phyloP scores from a whole-genome alignment of 1,140 invertebrate species.

The Heterodera carotae region DNA sequence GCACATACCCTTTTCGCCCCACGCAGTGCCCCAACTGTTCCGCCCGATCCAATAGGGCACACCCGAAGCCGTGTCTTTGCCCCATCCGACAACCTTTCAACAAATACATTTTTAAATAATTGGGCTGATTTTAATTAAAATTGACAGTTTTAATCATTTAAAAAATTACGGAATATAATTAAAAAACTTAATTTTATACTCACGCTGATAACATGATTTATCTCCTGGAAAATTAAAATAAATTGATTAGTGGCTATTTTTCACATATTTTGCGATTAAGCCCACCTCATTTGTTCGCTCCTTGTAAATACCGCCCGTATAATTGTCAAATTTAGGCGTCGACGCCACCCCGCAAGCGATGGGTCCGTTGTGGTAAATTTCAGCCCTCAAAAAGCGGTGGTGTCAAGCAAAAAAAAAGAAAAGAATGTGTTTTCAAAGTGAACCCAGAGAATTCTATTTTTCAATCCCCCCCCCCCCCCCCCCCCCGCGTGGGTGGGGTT shows the following conservation, averaged over 20 bases:
- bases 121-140: background rate
- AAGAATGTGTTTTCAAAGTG: too few species aligned
- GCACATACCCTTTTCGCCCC: slow-evolving; percentile 65
- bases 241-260: background rate
- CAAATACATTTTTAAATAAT: too few species aligned
- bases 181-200: background rate
- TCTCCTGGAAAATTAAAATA: background rate
- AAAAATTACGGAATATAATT: background rate
- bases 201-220: slow-evolving; percentile 25
- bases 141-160: background rate
- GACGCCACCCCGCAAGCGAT: slow-evolving; percentile 68
- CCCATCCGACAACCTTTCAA: slow-evolving; percentile 68
- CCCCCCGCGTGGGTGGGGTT: too few species aligned
- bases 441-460: slow-evolving; percentile 56
- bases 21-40: slow-evolving; percentile 68
- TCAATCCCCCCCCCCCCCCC: too few species aligned
- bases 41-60: slow-evolving; percentile 69
- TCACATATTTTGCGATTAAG: too few species aligned
- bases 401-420: too few species aligned
- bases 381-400: slow-evolving; percentile 65
- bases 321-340: slow-evolving; percentile 68
- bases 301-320: slow-evolving; percentile 68
- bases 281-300: slow-evolving; percentile 61
- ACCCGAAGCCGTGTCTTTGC: slow-evolving; percentile 66
- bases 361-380: slow-evolving; percentile 69